Conservation (phyloP, 2,113 vertebrate species). For the Sula dactylatra region DNA sequence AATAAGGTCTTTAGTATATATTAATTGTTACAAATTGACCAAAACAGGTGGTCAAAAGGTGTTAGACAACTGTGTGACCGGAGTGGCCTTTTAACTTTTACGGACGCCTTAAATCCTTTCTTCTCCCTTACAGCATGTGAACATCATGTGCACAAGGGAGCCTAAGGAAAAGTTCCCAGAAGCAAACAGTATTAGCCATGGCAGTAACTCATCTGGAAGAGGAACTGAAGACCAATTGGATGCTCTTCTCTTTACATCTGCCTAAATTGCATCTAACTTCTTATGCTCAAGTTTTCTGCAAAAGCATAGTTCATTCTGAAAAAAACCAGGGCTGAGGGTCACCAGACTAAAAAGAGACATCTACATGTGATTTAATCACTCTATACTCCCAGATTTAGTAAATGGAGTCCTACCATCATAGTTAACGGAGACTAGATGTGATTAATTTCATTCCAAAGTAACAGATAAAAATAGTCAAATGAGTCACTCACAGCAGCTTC, state of each 20-base stretch:
- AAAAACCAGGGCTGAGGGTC: neutral
- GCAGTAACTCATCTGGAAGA: neutral
- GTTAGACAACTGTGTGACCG: neutral
- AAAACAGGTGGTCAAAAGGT: neutral
- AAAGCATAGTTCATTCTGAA: neutral
- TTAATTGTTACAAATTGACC: neutral
- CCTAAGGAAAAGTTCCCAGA: neutral
- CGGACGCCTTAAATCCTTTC: neutral
- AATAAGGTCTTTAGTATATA: neutral
- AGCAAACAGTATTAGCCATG: neutral
- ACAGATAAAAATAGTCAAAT: neutral
- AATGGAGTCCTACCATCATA: neutral
- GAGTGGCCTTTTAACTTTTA: neutral
- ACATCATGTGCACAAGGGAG: neutral
- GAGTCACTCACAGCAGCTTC: neutral
- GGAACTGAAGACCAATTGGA: neutral
- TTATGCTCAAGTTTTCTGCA: neutral
- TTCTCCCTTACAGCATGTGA: neutral
- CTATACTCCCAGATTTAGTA: neutral
- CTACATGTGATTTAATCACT: neutral
- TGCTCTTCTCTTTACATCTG: neutral
- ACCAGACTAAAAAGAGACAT: neutral
- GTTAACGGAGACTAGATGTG: neutral
- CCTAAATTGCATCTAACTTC: rapidly evolving
- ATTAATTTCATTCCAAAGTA: neutral